These are phyloP conservation scores for Altica lythri DNA, from an alignment of 2,888 invertebrate genomes.

Conservation along the genomic window DNA sequence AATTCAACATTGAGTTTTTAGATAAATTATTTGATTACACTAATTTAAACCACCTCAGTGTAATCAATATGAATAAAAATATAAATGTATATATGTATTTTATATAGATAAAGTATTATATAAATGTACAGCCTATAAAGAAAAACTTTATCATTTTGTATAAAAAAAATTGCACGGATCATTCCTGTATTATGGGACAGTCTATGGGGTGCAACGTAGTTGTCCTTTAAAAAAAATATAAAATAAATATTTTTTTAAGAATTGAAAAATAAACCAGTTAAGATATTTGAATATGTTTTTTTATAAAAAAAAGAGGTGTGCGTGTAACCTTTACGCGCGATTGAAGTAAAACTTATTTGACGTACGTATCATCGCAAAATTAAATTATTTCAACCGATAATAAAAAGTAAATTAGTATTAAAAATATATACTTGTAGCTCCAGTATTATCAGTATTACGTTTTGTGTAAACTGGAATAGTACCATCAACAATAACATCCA, in stretches of 20 bases:
- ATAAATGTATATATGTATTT: conserved; percentile 13
- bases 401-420: too few species aligned
- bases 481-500: too few species aligned
- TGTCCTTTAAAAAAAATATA: conserved; percentile 24
- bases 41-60: background rate
- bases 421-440: too few species aligned
- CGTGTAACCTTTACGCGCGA: too few species aligned
- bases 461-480: too few species aligned
- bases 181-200: conserved; percentile 57
- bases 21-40: background rate
- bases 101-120: background rate
- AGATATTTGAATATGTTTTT: too few species aligned
- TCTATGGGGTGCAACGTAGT: conserved; percentile 49
- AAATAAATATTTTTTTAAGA: conserved; percentile 3
- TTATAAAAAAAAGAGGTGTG: too few species aligned
- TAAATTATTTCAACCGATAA: too few species aligned
- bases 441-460: too few species aligned
- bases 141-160: conserved; percentile 23
- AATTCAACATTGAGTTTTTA: too few species aligned
- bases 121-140: conserved; percentile 26
- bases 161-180: conserved; percentile 64
- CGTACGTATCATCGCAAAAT: too few species aligned
- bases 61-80: background rate
- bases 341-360: too few species aligned
- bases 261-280: background rate